Conservation (phyloP, 2,888 invertebrate species). For the Anticlea derivata region DNA sequence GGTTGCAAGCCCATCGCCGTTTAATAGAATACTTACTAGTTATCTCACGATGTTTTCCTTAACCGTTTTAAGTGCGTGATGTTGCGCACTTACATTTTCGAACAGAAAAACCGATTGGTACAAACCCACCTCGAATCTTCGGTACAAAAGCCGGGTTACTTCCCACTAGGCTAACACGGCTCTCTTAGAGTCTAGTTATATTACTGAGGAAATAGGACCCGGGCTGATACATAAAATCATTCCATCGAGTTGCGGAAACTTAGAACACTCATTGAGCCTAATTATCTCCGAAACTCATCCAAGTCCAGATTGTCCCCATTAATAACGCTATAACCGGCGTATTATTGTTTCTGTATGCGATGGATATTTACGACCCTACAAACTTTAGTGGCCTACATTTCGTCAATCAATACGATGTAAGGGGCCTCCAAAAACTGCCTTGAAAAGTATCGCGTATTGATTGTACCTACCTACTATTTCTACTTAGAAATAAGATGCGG, state of each 20-base stretch:
- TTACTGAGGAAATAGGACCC: not conserved
- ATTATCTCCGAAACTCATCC: slow-evolving; percentile 5
- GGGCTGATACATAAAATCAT: not conserved
- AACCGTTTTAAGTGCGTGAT: too few species aligned
- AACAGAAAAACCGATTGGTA: too few species aligned
- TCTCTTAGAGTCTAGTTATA: too few species aligned
- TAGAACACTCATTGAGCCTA: slow-evolving; percentile 1
- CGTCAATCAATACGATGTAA: slow-evolving; percentile 57
- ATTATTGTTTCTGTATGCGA: slow-evolving; percentile 49
- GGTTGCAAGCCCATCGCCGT: too few species aligned
- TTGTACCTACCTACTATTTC: slow-evolving; percentile 22
- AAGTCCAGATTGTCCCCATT: slow-evolving; percentile 33
- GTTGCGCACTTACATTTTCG: too few species aligned
- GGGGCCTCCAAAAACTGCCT: slow-evolving; percentile 53
- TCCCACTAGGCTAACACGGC: too few species aligned
- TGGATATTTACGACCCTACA: slow-evolving; percentile 64
- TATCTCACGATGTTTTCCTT: too few species aligned
- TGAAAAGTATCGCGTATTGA: slow-evolving; percentile 52
- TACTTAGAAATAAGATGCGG: slow-evolving; percentile 1
- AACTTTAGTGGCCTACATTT: slow-evolving; percentile 69
- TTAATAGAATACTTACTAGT: too few species aligned
- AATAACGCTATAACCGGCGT: slow-evolving; percentile 39
- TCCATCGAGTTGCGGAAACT: slow-evolving; percentile 1
- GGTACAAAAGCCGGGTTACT: too few species aligned
- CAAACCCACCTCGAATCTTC: too few species aligned